These are phyloP conservation scores for Chelon auratus DNA, from an alignment of 2,797 vertebrate genomes.

Conservation along the genomic window DNA sequence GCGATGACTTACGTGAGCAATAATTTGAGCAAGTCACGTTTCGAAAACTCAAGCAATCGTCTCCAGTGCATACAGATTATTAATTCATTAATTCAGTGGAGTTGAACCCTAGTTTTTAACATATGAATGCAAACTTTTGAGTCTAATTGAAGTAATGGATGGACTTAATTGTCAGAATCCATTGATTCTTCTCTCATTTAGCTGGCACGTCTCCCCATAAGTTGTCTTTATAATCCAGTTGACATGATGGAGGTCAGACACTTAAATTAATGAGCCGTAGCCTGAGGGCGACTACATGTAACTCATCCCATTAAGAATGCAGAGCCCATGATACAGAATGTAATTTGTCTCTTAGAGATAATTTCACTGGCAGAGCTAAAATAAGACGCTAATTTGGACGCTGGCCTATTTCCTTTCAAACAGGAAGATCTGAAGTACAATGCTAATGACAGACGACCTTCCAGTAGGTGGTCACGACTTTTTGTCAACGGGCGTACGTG, in stretches of 20 bases:
- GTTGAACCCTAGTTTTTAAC: conserved; percentile 16
- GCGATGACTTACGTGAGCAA: conserved; percentile 6
- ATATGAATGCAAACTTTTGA: conserved; percentile 23
- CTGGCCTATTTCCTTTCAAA: conserved; percentile 63
- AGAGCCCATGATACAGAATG: conserved; percentile 62
- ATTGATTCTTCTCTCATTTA: conserved; percentile 40
- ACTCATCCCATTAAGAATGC: conserved; percentile 73
- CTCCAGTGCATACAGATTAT: neutral
- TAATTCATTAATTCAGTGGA: neutral
- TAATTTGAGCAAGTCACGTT: neutral
- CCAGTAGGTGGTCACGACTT: neutral
- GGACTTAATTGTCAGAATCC: conserved; percentile 44
- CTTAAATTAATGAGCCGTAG: conserved; percentile 62
- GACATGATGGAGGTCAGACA: conserved; percentile 59
- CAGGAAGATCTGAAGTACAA: conserved; percentile 39
- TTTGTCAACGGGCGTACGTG: neutral
- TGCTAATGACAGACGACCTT: conserved; percentile 27
- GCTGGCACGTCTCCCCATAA: conserved; percentile 40
- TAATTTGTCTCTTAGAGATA: conserved; percentile 76
- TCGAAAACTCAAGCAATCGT: neutral
- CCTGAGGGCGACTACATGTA: conserved; percentile 56
- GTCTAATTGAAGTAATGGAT: conserved; percentile 59
- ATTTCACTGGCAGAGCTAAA: conserved; percentile 62
- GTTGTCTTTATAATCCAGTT: conserved; percentile 55
- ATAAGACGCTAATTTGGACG: conserved; percentile 65